These are phyloP conservation scores for Pogonognathellus flavescens DNA, from an alignment of 1,140 invertebrate genomes.

Conservation along the genomic window DNA sequence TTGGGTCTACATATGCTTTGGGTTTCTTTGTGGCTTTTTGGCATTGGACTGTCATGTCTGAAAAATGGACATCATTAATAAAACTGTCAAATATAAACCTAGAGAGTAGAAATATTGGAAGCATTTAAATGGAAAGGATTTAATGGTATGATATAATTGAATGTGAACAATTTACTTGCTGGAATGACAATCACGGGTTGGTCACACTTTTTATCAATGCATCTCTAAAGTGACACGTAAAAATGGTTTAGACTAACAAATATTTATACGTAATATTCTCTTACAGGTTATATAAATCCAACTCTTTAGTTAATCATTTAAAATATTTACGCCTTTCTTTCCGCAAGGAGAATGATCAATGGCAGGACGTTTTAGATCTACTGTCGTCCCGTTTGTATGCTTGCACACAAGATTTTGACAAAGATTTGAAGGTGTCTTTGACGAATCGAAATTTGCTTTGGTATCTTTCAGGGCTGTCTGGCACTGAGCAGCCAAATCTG, in stretches of 20 bases:
- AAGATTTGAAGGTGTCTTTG: background rate
- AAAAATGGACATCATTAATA: background rate
- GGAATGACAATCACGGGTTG: background rate
- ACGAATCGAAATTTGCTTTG: background rate
- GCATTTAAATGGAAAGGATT: no score
- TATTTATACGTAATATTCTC: no score
- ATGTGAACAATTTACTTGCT: no score
- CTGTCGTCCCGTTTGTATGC: background rate
- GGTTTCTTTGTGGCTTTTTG: constrained; percentile 39
- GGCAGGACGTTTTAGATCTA: background rate
- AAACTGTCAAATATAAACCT: no score
- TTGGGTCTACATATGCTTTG: constrained; percentile 11
- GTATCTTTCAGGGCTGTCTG: constrained; percentile 24
- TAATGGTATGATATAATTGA: no score
- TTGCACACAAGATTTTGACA: constrained; percentile 29
- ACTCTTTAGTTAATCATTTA: no score
- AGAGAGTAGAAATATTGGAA: no score
- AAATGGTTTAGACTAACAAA: background rate
- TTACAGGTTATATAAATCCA: no score
- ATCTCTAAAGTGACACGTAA: constrained; percentile 6
- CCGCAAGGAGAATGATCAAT: constrained; percentile 35
- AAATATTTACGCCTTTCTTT: constrained; percentile 34
- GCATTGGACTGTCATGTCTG: constrained; percentile 48
- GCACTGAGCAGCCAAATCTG: constrained; percentile 40
- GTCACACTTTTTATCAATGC: constrained; percentile 24